Base-by-base conservation (phyloP, 2,797 vertebrate species). In the Bufotes viridis region DNA sequence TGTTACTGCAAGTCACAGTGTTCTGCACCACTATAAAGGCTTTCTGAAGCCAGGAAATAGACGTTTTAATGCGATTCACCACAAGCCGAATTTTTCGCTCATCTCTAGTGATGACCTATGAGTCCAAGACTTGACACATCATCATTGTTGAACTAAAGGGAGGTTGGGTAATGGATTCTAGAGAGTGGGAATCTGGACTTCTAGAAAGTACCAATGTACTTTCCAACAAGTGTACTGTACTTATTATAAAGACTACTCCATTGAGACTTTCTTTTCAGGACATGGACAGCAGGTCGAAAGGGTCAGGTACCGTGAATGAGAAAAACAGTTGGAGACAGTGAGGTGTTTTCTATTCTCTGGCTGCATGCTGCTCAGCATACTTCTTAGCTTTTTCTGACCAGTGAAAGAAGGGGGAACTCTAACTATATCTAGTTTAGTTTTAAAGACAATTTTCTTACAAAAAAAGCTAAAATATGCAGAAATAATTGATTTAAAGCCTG, bases 311-410 rank as follows among this genome's bases (percentile, higher is more conserved):
- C 22, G 24, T 78, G 42, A 74, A 49, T 1, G 3, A 74, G 70
- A 74, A 49, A 7, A 78, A 55, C 75, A 78, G 75, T 24, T n/a
- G 22, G 22, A 53, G 51, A 12, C 12, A 24, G 51, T n/a, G 18
- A 74, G 34, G 70, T 2, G 34, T 49, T 42, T 42, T 74, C 29
- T 42, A 2, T 49, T 74, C 34, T 42, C 8, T 42, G 20, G 17
- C 70, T 74, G 6, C 51, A 55, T 78, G 75, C 70, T 51, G 74
- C 74, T 76, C 2, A 76, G 74, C 22, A 78, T 11, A 78, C 75
- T 55, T 78, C 75, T 53, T 6, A 53, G 72, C 20, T 18, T 76
- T 1, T 53, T 53, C 29, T 74, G 29, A 42, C 70, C 70, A 49
- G 8, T 42, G 6, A 15, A 2, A 69, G 65, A 42, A 18, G 70